Evolutionary conservation across 2,888 invertebrate genomes (phyloP).

Genomic region (Ctena decussata): DNA sequence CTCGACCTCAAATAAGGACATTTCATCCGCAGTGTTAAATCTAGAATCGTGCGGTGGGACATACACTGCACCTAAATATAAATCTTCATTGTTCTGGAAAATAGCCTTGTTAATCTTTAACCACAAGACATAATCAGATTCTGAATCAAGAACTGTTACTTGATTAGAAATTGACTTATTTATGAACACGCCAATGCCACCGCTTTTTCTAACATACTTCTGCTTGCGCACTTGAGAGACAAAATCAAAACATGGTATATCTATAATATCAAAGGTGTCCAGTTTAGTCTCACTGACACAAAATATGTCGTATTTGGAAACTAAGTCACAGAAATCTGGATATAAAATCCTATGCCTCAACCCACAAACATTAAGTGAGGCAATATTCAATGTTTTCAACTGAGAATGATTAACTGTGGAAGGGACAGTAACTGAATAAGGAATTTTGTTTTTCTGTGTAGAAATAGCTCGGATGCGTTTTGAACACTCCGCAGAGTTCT

Average conservation of each 20-base stretch:
- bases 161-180: not conserved
- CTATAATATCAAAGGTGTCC: too few species aligned
- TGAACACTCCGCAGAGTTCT: not conserved
- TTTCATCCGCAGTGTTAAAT: not conserved
- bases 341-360: not conserved
- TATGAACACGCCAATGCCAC: not conserved
- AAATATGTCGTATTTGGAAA: not conserved
- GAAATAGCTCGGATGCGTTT: not conserved
- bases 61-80: not conserved
- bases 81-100: not conserved
- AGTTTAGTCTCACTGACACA: too few species aligned
- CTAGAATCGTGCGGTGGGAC: not conserved
- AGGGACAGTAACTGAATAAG: not conserved
- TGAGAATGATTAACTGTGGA: not conserved
- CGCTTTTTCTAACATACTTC: not conserved
- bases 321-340: not conserved
- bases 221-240: slow-evolving; percentile 8
- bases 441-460: not conserved
- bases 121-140: too few species aligned
- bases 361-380: not conserved
- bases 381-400: not conserved
- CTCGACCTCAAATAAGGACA: not conserved
- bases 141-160: too few species aligned
- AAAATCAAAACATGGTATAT: not conserved
- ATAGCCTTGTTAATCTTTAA: not conserved